Evolutionary conservation across 2,113 vertebrate genomes (phyloP), one percentile per base, ranked within the genome.

Genomic region (Notiomystis cincta): DNA sequence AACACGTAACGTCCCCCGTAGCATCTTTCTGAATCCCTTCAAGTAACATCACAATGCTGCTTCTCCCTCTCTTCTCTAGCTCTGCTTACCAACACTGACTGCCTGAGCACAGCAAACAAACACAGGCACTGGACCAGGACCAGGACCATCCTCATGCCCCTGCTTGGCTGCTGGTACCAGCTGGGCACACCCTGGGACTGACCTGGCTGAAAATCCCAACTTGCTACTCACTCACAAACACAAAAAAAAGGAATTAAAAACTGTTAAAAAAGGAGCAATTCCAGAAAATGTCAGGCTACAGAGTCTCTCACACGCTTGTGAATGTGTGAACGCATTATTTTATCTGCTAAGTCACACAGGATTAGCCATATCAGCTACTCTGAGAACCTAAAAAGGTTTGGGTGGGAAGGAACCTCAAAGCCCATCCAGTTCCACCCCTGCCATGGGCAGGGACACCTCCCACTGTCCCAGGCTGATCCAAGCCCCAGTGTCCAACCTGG

Each of bases 371-470:
- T 15, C 47, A 58, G 44, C 44, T 38, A 13, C 37, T 24, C 60
- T 27, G 1, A 38, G 69, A 60, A 31, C 6, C 37, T 8, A 2
- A 27, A 25, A 17, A 24, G 4, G 7, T 28, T 33, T 65, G 44
- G 15, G 27, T 5, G 20, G 22, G 22, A 51, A 60, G 9, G 33
- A 0, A 37, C 6, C 1, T 18, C 2, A 25, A 31, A 58, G 0
- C 0, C 0, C 53, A 27, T 2, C 21, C 53, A 31, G 9, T 18
- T 0, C 44, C 37, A 27, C 14, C 61, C 25, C 25, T 18, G 53
- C 27, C 72, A 51, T 44, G 45, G 30, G 21, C 72, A 67, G 53
- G 27, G 83, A 67, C 72, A 44, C 33, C 45, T 67, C 0, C 62
- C 45, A 22, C 53, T 37, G 11, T 12, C 37, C 72, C 62, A 77